Percentiles rank a stretch among this genome's conserved stretches.
These are phyloP conservation scores for Himalopsyche tibetana DNA, from an alignment of 2,888 invertebrate genomes.

Conservation along the genomic window DNA sequence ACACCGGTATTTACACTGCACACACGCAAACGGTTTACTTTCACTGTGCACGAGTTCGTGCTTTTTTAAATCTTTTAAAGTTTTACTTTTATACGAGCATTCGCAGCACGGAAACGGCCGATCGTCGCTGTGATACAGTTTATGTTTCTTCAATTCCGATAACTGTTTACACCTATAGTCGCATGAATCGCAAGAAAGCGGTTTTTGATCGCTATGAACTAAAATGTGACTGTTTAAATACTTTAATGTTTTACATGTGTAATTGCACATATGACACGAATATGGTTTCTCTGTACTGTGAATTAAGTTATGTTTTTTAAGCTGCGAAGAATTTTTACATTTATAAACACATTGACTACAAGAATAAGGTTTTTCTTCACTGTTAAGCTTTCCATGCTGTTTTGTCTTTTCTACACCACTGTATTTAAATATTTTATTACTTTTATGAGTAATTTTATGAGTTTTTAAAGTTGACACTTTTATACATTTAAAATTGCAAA, in stretches of 20 bases:
- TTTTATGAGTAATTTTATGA: conserved; percentile 6
- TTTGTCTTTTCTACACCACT: background rate
- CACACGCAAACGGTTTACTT: conserved; percentile 61
- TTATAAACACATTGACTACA: background rate
- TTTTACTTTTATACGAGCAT: conserved; percentile 29
- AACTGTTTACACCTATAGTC: conserved; percentile 27
- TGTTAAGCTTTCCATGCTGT: background rate
- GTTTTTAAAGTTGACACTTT: background rate
- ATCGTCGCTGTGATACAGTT: conserved; percentile 52
- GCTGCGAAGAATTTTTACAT: conserved; percentile 29
- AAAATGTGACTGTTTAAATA: conserved; percentile 38
- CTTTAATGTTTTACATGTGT: conserved; percentile 36
- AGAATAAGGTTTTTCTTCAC: background rate
- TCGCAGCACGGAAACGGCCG: conserved; percentile 40
- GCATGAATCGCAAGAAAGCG: conserved; percentile 41
- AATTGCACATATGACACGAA: conserved; percentile 39
- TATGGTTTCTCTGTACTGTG: conserved; percentile 9
- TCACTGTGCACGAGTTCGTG: conserved; percentile 53
- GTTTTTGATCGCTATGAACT: background rate
- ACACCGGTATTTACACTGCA: conserved; percentile 54
- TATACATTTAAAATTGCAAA: background rate
- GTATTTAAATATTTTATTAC: background rate
- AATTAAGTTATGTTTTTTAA: conserved; percentile 9
- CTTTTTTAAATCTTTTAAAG: conserved; percentile 31
- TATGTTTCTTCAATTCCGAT: conserved; percentile 29